Base-by-base conservation (phyloP, 2,797 vertebrate species). In the Cyclopterus lumpus region DNA sequence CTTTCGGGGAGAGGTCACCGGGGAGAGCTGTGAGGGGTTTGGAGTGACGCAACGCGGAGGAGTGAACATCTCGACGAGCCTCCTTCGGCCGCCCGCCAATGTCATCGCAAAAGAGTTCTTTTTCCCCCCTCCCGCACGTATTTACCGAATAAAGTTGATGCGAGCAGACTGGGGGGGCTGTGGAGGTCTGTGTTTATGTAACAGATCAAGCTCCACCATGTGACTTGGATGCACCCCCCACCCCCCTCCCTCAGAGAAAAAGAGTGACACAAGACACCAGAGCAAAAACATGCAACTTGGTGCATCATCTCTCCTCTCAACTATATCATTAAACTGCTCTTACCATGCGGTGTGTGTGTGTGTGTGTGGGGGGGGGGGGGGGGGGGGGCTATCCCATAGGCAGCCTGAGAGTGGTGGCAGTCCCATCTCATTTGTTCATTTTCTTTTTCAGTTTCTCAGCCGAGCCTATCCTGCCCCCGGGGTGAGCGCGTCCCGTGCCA, bases 341-440 rank as follows among this genome's bases (percentile, higher is more conserved):
- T 57, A 75, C 71, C 80, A 84, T 80, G 78, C 86, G 73, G 80
- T 68, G 26, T 2, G 26, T 2, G 26, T n/a, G n/a, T n/a, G n/a
- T n/a, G n/a, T n/a, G 26, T 2, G 26, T 28, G 26, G 28, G 26
- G n/a, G n/a, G n/a, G n/a, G n/a, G n/a, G n/a, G 26, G 26, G 26
- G 28, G 26, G 62, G 65, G 81, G 38, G 86, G 79, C 15, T 89
- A 67, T 90, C 91, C 91, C 75, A 87, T 77, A 89, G 94, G 92
- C 93, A 86, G 82, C 90, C 91, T 93, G 85, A 90, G 84, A 93
- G 92, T 93, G 86, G 89, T 93, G 90, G 89, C 91, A 94, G 95
- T 95, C 93, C 88, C 73, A 88, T 93, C 91, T 91, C 91, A 94
- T 95, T 95, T 95, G 91, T 88, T 94, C 89, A 93, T 83, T 86